Conservation (phyloP, 2,113 vertebrate species). For the Sinocyclocheilus maitianheensis region DNA sequence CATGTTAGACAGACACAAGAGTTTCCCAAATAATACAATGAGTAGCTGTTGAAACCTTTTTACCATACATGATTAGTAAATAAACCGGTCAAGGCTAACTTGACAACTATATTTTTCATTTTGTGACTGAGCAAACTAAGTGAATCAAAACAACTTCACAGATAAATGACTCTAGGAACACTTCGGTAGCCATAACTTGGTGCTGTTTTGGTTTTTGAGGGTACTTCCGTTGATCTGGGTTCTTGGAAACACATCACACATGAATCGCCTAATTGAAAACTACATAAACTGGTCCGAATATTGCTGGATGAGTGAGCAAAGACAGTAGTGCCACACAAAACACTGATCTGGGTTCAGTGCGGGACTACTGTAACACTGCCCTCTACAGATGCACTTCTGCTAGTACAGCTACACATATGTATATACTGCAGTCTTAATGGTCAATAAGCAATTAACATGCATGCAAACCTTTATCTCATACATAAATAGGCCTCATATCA, state of each 20-base stretch:
- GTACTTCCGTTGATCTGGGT: background rate
- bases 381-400: constrained; percentile 64
- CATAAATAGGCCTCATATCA: background rate
- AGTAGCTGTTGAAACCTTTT: background rate
- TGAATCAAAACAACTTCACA: constrained; percentile 3
- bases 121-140: background rate
- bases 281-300: background rate
- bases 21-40: background rate
- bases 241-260: constrained; percentile 23
- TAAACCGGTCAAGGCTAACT: background rate
- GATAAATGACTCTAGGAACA: constrained; percentile 16
- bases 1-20: background rate
- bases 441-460: background rate
- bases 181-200: constrained; percentile 14
- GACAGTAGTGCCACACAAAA: background rate
- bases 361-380: constrained; percentile 69
- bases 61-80: background rate
- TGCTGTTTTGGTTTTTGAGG: constrained; percentile 16
- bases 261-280: constrained; percentile 10
- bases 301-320: constrained; percentile 16
- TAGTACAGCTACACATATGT: background rate
- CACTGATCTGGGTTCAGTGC: constrained; percentile 18
- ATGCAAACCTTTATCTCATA: background rate
- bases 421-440: background rate
- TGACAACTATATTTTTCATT: constrained; percentile 12